Conservation (phyloP, 2,888 invertebrate species). For the Ophioninae sp. region DNA sequence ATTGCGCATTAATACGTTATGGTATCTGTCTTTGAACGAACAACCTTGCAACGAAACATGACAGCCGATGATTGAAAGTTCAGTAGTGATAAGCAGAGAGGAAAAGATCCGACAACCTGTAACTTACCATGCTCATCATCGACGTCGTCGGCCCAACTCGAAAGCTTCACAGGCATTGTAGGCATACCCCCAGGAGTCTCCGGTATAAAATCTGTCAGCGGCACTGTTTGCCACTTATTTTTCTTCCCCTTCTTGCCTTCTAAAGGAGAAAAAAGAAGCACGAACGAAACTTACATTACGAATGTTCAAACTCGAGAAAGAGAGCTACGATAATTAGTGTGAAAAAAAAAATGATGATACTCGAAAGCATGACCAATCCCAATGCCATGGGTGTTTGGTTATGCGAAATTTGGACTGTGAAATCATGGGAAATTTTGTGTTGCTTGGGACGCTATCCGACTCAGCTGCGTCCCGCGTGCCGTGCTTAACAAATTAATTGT, state of each 20-base stretch:
- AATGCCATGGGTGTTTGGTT: constrained; percentile 73
- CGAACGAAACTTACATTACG: constrained; percentile 33
- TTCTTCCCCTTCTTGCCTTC: constrained; percentile 92
- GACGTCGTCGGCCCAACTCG: constrained; percentile 90
- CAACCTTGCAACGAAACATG: not conserved
- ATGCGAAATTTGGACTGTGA: constrained; percentile 67
- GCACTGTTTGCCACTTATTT: constrained; percentile 88
- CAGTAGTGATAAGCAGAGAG: not conserved
- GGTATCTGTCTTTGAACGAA: not conserved
- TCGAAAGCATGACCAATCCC: constrained; percentile 74
- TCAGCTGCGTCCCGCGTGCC: not conserved
- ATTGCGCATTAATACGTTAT: not conserved
- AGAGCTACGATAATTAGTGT: not conserved
- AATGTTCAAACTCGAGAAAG: not conserved
- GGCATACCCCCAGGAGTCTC: constrained; percentile 84
- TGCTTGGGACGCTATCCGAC: not conserved
- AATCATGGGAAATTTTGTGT: constrained; percentile 10
- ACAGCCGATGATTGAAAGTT: not conserved
- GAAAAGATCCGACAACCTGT: not conserved
- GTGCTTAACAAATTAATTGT: constrained; percentile 12
- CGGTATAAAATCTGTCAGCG: constrained; percentile 91
- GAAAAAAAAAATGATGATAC: constrained; percentile 63
- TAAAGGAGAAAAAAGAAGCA: constrained; percentile 62
- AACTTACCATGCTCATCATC: constrained; percentile 89
- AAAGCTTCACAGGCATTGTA: constrained; percentile 82